Conservation (phyloP, 2,888 invertebrate genomes). For the Aporophyla nigra region DNA sequence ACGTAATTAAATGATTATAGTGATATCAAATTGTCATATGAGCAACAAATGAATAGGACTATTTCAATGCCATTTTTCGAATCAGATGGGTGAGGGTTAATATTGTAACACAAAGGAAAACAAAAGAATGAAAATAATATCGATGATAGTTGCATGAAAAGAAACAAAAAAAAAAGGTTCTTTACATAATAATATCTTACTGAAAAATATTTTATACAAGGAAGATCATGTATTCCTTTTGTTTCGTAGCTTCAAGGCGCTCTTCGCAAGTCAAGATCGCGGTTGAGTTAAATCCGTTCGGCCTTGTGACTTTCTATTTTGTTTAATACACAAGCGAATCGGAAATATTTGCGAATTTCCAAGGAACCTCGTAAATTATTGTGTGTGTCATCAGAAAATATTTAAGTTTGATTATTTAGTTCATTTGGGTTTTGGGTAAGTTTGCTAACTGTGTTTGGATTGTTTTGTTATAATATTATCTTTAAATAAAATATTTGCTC, state of each 20-base stretch:
- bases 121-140: background rate
- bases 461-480: background rate
- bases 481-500: background rate
- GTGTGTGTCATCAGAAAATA: background rate
- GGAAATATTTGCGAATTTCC: slow-evolving; percentile 40
- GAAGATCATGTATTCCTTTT: slow-evolving; percentile 10
- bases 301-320: slow-evolving; percentile 72
- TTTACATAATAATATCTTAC: too few species aligned
- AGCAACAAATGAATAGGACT: background rate
- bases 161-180: background rate
- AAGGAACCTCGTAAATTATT: slow-evolving; percentile 38
- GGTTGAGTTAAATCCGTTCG: slow-evolving; percentile 60
- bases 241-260: slow-evolving; percentile 42
- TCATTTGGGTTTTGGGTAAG: slow-evolving; percentile 1
- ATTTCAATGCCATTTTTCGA: background rate
- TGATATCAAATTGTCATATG: background rate
- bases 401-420: slow-evolving; percentile 12
- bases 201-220: background rate
- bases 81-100: background rate
- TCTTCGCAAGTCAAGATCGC: slow-evolving; percentile 65
- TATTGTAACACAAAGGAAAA: background rate
- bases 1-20: too few species aligned
- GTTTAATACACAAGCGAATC: slow-evolving; percentile 53
- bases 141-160: background rate
- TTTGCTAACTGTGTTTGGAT: slow-evolving; percentile 3